Conservation (phyloP, 2,113 vertebrate genomes). For the Hippoglossus stenolepis region DNA sequence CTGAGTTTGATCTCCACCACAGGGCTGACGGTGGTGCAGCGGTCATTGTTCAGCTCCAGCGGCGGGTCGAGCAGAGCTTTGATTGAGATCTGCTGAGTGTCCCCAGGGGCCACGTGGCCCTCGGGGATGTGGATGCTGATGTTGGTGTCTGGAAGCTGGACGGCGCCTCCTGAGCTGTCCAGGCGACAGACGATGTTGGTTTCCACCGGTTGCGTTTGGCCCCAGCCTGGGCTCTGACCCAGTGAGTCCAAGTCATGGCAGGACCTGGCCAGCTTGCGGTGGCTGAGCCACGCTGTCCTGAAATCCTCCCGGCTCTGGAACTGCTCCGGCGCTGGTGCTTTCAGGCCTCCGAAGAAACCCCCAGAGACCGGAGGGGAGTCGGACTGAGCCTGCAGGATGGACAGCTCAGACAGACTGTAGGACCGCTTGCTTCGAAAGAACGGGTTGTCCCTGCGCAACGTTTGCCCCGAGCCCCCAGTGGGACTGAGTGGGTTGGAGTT, state of each 20-base stretch:
- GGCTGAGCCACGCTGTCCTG: slow-evolving; percentile 92
- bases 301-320: slow-evolving; percentile 97
- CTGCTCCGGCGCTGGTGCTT: slow-evolving; percentile 93
- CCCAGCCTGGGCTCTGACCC: slow-evolving; percentile 96
- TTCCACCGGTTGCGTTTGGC: slow-evolving; percentile 95
- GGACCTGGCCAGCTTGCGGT: slow-evolving; percentile 94
- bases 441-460: slow-evolving; percentile 87
- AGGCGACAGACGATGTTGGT: slow-evolving; percentile 93
- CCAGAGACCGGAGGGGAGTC: slow-evolving; percentile 62
- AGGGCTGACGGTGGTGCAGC: slow-evolving; percentile 90
- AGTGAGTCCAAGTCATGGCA: slow-evolving; percentile 95
- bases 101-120: slow-evolving; percentile 88
- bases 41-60: slow-evolving; percentile 92
- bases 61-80: slow-evolving; percentile 93
- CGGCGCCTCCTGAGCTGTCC: slow-evolving; percentile 90
- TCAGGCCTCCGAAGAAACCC: slow-evolving; percentile 87
- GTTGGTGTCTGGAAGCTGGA: slow-evolving; percentile 93
- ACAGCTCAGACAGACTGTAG: slow-evolving; percentile 96
- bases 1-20: slow-evolving; percentile 96
- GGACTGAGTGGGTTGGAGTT: slow-evolving; percentile 71
- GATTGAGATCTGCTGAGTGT: slow-evolving; percentile 94
- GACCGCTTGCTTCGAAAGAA: slow-evolving; percentile 97
- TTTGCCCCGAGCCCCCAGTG: slow-evolving; percentile 65
- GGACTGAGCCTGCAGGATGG: slow-evolving; percentile 89
- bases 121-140: slow-evolving; percentile 92